Evolutionary conservation across 2,113 vertebrate species (phyloP).

Genomic region (Corvus cornix): DNA sequence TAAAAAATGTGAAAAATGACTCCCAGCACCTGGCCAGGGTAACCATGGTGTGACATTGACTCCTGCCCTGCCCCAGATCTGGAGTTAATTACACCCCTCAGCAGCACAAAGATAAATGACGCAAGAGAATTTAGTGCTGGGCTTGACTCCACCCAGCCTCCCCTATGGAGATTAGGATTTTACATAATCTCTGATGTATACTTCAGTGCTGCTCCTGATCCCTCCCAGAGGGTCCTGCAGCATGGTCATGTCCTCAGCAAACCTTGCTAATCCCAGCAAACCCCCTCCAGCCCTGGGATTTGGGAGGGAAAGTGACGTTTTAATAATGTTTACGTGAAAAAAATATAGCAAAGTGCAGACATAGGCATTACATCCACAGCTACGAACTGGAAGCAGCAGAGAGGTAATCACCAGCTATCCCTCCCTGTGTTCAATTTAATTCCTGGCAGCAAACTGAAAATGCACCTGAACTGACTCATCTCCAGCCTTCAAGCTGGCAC

Average conservation of each 20-base stretch:
- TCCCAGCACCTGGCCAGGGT: background rate
- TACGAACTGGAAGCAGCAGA: rapidly evolving
- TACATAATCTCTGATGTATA: background rate
- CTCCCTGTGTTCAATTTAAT: background rate
- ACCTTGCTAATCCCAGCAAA: background rate
- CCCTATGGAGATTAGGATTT: conserved; percentile 16
- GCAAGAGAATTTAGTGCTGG: background rate
- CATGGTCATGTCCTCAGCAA: background rate
- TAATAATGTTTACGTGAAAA: background rate
- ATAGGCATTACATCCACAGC: rapidly evolving
- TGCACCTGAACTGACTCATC: background rate
- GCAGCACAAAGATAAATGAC: background rate
- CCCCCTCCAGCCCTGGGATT: background rate
- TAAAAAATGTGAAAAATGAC: rapidly evolving
- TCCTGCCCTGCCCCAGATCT: background rate
- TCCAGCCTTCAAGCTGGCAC: background rate
- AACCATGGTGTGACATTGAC: background rate
- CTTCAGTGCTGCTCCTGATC: background rate
- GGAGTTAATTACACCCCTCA: background rate
- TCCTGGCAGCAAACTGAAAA: background rate
- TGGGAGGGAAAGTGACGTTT: background rate
- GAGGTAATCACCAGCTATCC: background rate
- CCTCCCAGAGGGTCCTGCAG: background rate
- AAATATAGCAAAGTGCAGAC: rapidly evolving
- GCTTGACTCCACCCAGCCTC: background rate